Evolutionary conservation across 2,797 vertebrate genomes (phyloP), one percentile per base, ranked within the genome.

Genomic region (Lithobates pipiens): DNA sequence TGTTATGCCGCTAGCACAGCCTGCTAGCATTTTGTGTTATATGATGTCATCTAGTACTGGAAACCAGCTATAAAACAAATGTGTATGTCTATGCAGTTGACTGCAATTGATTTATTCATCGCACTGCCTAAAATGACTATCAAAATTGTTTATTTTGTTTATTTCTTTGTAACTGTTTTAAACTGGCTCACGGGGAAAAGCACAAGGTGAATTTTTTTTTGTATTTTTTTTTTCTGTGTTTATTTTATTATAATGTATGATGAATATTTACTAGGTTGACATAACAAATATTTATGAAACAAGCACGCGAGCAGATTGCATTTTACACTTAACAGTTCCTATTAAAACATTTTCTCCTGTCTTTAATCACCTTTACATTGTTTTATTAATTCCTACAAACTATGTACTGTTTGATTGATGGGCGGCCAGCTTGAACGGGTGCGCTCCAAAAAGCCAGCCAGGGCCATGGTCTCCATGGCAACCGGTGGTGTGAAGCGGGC

Each of bases 401-500:
- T 91, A 90, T 90, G 92, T 92, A 92, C 93, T 92, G 54, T 89
- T 90, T 91, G 92, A 93, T 92, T 96, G 95, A 96, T 95, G 95
- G 95, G 95, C 95, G 93, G 94, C 94, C 94, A 93, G 94, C 94
- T 95, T 94, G 94, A 95, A 95, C 95, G 95, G 95, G 94, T 94
- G 93, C 94, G 93, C 93, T 93, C 93, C 93, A 91, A 93, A 94
- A 95, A 95, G 94, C 94, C 91, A 95, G 93, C 93, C 92, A 93
- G 94, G 94, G 95, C 94, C 94, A 93, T 92, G 91, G 95, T 96
- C 95, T 93, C 95, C 95, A 95, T 96, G 93, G 95, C 94, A 96
- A 96, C 95, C 87, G 92, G 74, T 74, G 63, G 86, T 77, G 81
- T 18, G 77, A 85, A 88, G 84, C 84, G 65, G 46, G 76, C 67